phyloP scores from a whole-genome alignment of 2,888 invertebrate genomes.

The Griposia aprilina region DNA sequence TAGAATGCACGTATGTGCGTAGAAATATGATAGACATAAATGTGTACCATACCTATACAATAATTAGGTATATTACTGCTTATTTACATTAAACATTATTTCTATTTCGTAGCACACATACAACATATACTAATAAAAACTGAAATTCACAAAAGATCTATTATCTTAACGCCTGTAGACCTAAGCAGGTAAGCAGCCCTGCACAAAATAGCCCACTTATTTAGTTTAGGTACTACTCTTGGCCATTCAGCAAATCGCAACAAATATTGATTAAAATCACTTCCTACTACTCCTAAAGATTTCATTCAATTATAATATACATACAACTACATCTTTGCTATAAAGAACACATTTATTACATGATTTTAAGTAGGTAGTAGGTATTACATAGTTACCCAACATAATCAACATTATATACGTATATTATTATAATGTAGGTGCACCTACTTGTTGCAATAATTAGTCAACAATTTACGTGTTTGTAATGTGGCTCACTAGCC shows the following conservation, averaged over 20 bases:
- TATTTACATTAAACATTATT: not conserved
- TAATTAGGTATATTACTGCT: not conserved
- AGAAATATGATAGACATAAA: no score
- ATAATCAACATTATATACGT: not conserved
- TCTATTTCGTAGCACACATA: not conserved
- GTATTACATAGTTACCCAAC: no score
- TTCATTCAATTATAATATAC: not conserved
- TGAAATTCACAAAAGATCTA: not conserved
- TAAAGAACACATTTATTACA: slow-evolving; percentile 4
- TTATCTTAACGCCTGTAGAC: not conserved
- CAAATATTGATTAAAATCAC: not conserved
- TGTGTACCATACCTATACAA: no score
- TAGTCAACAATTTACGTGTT: not conserved
- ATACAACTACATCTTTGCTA: not conserved
- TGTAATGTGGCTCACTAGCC: not conserved
- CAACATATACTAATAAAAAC: not conserved
- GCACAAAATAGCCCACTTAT: not conserved
- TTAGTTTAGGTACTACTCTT: not conserved
- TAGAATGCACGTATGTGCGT: no score
- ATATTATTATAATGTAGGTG: not conserved
- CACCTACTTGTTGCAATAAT: not conserved
- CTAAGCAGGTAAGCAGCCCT: not conserved
- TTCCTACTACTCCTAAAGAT: not conserved
- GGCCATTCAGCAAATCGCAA: not conserved
- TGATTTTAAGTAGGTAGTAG: slow-evolving; percentile 1